Conservation (phyloP, 2,888 invertebrate genomes). For the Rhabditoides inermis region DNA sequence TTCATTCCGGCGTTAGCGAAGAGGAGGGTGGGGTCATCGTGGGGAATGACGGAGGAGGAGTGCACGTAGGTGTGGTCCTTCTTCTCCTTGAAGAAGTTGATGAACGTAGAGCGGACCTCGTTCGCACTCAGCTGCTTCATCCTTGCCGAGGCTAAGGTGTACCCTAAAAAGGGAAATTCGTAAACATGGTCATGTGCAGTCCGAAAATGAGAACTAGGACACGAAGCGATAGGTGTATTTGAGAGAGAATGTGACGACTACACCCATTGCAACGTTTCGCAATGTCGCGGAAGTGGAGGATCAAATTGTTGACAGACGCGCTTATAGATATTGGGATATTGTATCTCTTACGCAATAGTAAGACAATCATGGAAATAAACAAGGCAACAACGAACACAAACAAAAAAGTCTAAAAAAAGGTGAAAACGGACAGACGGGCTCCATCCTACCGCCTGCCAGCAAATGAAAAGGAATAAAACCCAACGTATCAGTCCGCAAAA, state of each 20-base stretch:
- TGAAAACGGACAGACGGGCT: no score
- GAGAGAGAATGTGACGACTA: slow-evolving; percentile 6
- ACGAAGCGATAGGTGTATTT: slow-evolving; percentile 3
- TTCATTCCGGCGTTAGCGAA: slow-evolving; percentile 99
- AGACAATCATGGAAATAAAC: no score
- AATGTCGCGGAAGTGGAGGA: background rate
- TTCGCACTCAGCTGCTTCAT: slow-evolving; percentile 19
- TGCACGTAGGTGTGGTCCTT: slow-evolving; percentile 82
- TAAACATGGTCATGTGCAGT: background rate
- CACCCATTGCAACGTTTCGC: slow-evolving; percentile 4
- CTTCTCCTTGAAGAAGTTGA: slow-evolving; percentile 39
- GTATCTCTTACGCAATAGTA: no score
- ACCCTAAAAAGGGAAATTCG: background rate
- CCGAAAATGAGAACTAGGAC: slow-evolving; percentile 8
- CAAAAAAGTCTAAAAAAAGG: no score
- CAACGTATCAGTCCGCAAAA: no score
- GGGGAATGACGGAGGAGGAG: slow-evolving; percentile 90
- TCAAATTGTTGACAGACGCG: no score
- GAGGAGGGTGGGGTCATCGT: slow-evolving; percentile 91
- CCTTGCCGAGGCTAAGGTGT: slow-evolving; percentile 7
- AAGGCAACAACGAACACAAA: no score
- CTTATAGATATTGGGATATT: no score
- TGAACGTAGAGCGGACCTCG: slow-evolving; percentile 44
- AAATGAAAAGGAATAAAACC: no score
- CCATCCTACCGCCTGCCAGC: no score